Percentiles rank a stretch among this genome's conserved stretches.
These are phyloP conservation scores for Sarotherodon lohbergeri DNA, from an alignment of 2,113 vertebrate species.

Conservation along the genomic window DNA sequence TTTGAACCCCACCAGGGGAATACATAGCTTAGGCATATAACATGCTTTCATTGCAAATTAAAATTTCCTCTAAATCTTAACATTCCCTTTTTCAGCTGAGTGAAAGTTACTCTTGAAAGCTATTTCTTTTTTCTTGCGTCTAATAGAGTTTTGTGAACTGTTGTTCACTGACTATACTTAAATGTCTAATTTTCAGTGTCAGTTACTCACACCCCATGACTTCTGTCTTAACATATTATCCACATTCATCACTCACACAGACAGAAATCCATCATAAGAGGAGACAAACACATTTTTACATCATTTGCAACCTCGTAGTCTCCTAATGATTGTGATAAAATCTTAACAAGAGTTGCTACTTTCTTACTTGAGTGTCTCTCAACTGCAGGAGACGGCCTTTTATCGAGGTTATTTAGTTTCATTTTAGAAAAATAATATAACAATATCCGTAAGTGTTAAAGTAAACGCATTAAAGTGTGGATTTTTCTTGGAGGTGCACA, in stretches of 20 bases:
- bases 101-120: background rate
- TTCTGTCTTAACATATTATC: background rate
- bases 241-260: background rate
- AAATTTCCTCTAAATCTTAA: background rate
- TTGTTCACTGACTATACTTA: background rate
- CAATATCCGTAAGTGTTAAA: background rate
- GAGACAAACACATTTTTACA: background rate
- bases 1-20: background rate
- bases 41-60: background rate
- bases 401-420: background rate
- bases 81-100: background rate
- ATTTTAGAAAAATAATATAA: background rate
- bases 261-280: background rate
- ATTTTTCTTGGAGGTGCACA: background rate
- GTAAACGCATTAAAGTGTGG: background rate
- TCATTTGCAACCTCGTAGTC: background rate
- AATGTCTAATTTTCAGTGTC: background rate
- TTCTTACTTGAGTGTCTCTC: background rate
- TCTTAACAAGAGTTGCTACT: background rate
- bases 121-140: background rate
- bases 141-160: background rate
- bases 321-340: background rate
- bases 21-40: background rate
- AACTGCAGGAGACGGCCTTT: background rate
- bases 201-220: background rate